These are phyloP conservation scores for Leucophora obtusa DNA, from an alignment of 2,888 invertebrate species.

Conservation along the genomic window DNA sequence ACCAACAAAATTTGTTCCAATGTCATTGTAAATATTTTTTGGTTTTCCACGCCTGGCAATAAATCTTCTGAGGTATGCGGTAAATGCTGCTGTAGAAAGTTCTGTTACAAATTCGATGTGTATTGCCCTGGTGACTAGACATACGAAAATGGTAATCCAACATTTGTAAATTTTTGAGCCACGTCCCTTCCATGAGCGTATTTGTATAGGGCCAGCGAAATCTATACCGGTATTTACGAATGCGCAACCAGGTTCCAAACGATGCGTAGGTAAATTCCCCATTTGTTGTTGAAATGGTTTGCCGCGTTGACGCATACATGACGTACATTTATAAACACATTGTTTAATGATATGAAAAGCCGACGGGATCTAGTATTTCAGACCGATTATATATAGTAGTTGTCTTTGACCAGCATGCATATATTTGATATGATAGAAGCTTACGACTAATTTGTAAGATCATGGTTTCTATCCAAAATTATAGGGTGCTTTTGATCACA, in stretches of 20 bases:
- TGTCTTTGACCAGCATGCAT: constrained; percentile 12
- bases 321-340: constrained; percentile 25
- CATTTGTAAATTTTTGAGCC: constrained; percentile 66
- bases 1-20: constrained; percentile 8
- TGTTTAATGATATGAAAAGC: constrained; percentile 22
- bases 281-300: constrained; percentile 58
- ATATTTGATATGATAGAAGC: background rate
- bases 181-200: constrained; percentile 54
- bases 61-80: constrained; percentile 69
- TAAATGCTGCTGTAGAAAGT: constrained; percentile 65
- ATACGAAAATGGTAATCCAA: constrained; percentile 60
- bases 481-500: constrained; percentile 21
- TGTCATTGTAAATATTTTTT: background rate
- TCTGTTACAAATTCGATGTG: constrained; percentile 48
- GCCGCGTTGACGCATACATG: constrained; percentile 40
- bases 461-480: background rate
- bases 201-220: constrained; percentile 64
- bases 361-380: constrained; percentile 42
- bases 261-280: constrained; percentile 56
- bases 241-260: constrained; percentile 54
- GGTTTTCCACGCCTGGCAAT: constrained; percentile 14
- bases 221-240: constrained; percentile 66
- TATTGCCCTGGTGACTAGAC: constrained; percentile 35
- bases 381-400: background rate
- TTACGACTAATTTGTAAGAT: background rate